Conservation (phyloP, 2,113 vertebrate genomes). For the Pituophis catenifer region DNA sequence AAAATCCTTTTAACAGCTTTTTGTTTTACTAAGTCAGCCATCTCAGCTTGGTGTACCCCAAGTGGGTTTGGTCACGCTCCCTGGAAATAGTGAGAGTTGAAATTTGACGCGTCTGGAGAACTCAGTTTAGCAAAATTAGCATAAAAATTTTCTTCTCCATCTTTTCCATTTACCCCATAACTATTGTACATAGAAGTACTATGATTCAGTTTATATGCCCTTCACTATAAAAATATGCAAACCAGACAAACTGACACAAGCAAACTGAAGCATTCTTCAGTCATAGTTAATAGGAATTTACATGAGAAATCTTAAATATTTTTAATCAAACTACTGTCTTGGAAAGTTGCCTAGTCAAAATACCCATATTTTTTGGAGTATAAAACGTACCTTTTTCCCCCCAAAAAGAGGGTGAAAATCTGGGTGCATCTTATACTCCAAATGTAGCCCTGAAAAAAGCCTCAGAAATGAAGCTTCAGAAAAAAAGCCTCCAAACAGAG, state of each 20-base stretch:
- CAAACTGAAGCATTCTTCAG: conserved; percentile 60
- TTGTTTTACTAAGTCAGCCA: not conserved
- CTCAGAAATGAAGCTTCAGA: no score
- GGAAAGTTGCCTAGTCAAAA: conserved; percentile 35
- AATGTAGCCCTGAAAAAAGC: no score
- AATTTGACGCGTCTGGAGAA: not conserved
- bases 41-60: not conserved
- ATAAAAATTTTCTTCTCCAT: not conserved
- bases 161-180: not conserved
- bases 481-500: no score
- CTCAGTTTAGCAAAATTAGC: not conserved
- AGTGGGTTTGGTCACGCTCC: not conserved
- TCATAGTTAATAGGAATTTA: conserved; percentile 51
- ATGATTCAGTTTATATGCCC: conserved; percentile 46
- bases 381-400: no score
- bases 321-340: conserved; percentile 36
- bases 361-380: no score
- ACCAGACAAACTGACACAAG: conserved; percentile 2
- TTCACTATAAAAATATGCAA: not conserved
- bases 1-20: conserved; percentile 1
- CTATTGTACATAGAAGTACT: not conserved
- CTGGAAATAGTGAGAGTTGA: not conserved
- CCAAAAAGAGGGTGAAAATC: no score
- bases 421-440: no score
- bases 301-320: conserved; percentile 51